phyloP scores from a whole-genome alignment of 2,888 invertebrate genomes.

The Ormyrus nitidulus region DNA sequence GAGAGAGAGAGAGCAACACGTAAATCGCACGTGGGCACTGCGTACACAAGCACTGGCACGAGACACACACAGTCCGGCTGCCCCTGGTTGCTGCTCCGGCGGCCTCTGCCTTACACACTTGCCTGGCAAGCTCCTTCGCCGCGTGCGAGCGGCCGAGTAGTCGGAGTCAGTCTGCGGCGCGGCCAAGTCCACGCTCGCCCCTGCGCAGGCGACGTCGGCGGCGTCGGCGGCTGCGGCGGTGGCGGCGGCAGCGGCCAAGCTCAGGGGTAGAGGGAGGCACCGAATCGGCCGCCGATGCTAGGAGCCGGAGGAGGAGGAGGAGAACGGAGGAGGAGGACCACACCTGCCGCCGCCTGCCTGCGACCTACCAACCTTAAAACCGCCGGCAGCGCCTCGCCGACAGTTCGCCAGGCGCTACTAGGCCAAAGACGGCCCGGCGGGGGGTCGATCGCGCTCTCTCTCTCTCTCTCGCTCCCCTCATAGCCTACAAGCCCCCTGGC shows the following conservation, averaged over 20 bases:
- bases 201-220: slow-evolving; percentile 15
- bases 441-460: slow-evolving; percentile 45
- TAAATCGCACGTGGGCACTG: slow-evolving; percentile 3
- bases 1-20: slow-evolving; percentile 34
- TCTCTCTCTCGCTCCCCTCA: background rate
- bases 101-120: background rate
- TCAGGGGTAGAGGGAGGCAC: no score
- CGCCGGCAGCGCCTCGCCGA: background rate
- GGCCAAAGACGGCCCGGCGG: slow-evolving; percentile 26
- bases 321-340: slow-evolving; percentile 24
- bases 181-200: slow-evolving; percentile 1
- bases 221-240: slow-evolving; percentile 1
- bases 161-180: slow-evolving; percentile 52
- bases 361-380: slow-evolving; percentile 56
- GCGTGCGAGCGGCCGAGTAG: slow-evolving; percentile 44
- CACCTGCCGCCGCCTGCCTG: slow-evolving; percentile 41
- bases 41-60: slow-evolving; percentile 32
- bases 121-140: slow-evolving; percentile 1
- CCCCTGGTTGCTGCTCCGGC: background rate
- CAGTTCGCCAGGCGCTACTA: slow-evolving; percentile 37
- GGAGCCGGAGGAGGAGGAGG: no score
- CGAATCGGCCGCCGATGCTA: no score
- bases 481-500: no score
- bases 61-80: background rate
- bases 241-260: background rate